Percentiles rank a stretch among this genome's conserved stretches.
These are phyloP conservation scores for Neomorphus geoffroyi DNA, from an alignment of 2,797 vertebrate species.

Conservation along the genomic window DNA sequence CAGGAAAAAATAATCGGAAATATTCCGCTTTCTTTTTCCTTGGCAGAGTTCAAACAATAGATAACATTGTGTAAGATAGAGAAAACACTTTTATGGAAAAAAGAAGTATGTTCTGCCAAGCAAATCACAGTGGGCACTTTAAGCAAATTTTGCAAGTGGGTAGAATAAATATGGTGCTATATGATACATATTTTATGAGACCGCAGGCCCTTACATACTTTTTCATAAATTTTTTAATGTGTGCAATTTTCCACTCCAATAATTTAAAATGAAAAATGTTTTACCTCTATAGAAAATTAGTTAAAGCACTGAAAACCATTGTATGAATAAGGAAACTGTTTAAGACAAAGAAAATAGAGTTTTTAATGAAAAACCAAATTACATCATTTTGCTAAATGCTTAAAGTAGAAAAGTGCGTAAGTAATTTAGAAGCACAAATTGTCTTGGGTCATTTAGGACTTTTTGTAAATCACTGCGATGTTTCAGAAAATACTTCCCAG, in stretches of 20 bases:
- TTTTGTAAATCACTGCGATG: not conserved
- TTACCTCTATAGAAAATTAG: constrained; percentile 48
- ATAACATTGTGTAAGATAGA: not conserved
- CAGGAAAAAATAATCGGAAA: not conserved
- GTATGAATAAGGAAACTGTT: not conserved
- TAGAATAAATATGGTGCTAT: constrained; percentile 51
- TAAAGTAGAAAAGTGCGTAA: not conserved
- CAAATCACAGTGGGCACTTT: constrained; percentile 46
- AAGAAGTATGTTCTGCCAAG: constrained; percentile 1
- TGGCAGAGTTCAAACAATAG: not conserved
- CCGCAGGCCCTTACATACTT: constrained; percentile 19
- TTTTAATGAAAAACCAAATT: not conserved
- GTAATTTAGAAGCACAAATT: not conserved
- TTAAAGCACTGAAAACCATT: not conserved
- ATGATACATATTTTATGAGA: constrained; percentile 61
- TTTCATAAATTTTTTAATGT: constrained; percentile 61
- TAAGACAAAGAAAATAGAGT: not conserved
- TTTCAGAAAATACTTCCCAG: not conserved
- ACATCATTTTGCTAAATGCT: not conserved
- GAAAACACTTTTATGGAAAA: not conserved
- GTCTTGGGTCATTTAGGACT: not conserved
- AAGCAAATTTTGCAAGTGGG: constrained; percentile 50
- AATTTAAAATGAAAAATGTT: constrained; percentile 56
- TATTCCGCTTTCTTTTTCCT: not conserved
- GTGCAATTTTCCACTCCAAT: constrained; percentile 69